Percentiles rank a stretch among this genome's conserved stretches.
These are phyloP conservation scores for Plecotus auritus DNA, from an alignment of 2,113 vertebrate genomes.

Conservation along the genomic window DNA sequence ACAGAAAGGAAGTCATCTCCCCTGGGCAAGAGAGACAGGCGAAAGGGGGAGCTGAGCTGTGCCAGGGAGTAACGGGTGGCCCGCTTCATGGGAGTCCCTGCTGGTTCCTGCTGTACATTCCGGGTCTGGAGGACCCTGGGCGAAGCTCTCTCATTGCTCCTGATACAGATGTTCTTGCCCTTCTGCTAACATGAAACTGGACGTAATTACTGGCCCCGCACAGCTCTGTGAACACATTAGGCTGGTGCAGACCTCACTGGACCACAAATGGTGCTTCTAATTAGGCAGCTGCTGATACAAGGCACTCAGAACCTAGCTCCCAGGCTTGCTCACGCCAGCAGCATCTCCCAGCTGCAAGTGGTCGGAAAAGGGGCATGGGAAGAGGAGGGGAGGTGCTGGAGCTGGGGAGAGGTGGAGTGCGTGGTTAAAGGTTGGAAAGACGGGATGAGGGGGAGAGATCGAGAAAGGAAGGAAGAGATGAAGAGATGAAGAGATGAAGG, in stretches of 20 bases:
- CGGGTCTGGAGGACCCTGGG: neutral
- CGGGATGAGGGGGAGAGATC: neutral
- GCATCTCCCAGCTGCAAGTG: neutral
- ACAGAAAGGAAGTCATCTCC: neutral
- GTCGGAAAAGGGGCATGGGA: neutral
- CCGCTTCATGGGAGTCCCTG: neutral
- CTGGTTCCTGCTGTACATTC: neutral
- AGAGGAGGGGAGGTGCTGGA: rapidly evolving
- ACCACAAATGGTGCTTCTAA: constrained; percentile 49
- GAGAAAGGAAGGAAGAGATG: neutral
- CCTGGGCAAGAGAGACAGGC: neutral
- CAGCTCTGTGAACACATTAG: neutral
- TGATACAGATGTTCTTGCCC: constrained; percentile 38
- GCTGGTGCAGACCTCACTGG: constrained; percentile 21
- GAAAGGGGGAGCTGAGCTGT: neutral
- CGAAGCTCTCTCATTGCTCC: constrained; percentile 10
- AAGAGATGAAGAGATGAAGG: neutral
- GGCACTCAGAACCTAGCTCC: neutral
- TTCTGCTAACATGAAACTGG: constrained; percentile 57
- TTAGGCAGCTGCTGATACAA: constrained; percentile 53
- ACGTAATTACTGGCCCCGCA: constrained; percentile 47
- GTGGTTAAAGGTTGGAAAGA: neutral
- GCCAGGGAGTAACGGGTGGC: neutral
- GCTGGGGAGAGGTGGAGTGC: too few relatives aligned
- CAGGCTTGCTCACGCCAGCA: neutral